These are phyloP conservation scores for Chloropsis cyanopogon DNA, from an alignment of 2,113 vertebrate genomes.

Conservation along the genomic window DNA sequence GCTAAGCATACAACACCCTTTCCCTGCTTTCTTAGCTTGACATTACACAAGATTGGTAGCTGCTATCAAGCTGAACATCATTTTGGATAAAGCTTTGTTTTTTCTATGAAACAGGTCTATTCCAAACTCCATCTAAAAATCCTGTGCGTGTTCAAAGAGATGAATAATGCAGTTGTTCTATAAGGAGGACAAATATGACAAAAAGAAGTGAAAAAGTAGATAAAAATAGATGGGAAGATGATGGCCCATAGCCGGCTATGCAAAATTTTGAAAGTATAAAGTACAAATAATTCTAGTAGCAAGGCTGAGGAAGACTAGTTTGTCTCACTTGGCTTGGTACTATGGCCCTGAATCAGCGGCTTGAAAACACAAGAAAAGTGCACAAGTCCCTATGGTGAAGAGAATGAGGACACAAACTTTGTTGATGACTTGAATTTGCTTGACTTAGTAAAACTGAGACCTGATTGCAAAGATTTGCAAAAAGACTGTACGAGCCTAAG, in stretches of 20 bases:
- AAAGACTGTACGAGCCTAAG: not conserved
- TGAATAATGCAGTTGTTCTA: constrained; percentile 10
- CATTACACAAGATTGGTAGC: not conserved
- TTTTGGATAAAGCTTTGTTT: not conserved
- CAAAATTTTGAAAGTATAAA: not conserved
- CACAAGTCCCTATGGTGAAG: not conserved
- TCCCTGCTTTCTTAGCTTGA: not conserved
- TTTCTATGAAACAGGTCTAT: not conserved
- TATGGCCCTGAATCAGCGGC: not conserved
- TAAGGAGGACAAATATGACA: not conserved
- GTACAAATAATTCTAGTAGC: not conserved
- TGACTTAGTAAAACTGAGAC: not conserved
- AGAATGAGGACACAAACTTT: not conserved
- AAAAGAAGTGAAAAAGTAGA: not conserved
- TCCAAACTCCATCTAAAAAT: not conserved
- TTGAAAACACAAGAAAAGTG: not conserved
- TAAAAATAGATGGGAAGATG: not conserved
- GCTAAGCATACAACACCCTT: not conserved
- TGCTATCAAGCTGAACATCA: not conserved
- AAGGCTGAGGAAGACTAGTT: not conserved
- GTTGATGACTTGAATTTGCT: not conserved
- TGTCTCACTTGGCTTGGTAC: not conserved
- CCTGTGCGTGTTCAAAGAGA: not conserved
- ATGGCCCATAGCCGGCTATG: not conserved
- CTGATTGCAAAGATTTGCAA: not conserved